Conservation (phyloP, 2,113 vertebrate species). For the Oncorhynchus gorbuscha region DNA sequence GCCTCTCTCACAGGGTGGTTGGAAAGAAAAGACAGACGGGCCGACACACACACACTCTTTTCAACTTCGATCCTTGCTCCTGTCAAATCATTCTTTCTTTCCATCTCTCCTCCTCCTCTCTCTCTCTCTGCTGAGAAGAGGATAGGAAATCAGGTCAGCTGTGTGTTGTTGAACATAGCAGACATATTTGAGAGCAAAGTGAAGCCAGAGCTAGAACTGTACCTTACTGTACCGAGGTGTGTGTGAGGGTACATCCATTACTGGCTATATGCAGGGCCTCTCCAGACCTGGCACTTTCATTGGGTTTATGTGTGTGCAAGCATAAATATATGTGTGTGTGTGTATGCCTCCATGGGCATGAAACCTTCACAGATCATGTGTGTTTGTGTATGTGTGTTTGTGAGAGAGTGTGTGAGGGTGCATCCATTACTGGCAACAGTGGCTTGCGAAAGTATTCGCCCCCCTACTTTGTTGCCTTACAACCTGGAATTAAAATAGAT, state of each 20-base stretch:
- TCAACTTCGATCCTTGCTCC: neutral
- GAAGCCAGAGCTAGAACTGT: slow-evolving; percentile 47
- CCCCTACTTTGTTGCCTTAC: too few species aligned
- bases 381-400: too few species aligned
- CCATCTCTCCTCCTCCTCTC: slow-evolving; percentile 25
- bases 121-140: slow-evolving; percentile 36
- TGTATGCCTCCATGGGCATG: too few species aligned
- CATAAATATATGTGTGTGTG: too few species aligned
- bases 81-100: slow-evolving; percentile 5
- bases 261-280: slow-evolving; percentile 10
- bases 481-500: too few species aligned
- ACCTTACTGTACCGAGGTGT: slow-evolving; percentile 41
- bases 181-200: slow-evolving; percentile 58
- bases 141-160: slow-evolving; percentile 62
- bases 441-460: too few species aligned
- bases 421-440: too few species aligned
- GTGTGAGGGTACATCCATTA: neutral
- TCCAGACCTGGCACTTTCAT: too few species aligned
- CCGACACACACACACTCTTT: neutral
- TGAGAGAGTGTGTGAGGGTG: too few species aligned
- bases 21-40: slow-evolving; percentile 23
- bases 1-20: slow-evolving; percentile 38
- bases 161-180: slow-evolving; percentile 63
- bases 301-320: too few species aligned
- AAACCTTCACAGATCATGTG: too few species aligned